Conservation (phyloP, 2,888 invertebrate genomes). For the Odontothrips loti region DNA sequence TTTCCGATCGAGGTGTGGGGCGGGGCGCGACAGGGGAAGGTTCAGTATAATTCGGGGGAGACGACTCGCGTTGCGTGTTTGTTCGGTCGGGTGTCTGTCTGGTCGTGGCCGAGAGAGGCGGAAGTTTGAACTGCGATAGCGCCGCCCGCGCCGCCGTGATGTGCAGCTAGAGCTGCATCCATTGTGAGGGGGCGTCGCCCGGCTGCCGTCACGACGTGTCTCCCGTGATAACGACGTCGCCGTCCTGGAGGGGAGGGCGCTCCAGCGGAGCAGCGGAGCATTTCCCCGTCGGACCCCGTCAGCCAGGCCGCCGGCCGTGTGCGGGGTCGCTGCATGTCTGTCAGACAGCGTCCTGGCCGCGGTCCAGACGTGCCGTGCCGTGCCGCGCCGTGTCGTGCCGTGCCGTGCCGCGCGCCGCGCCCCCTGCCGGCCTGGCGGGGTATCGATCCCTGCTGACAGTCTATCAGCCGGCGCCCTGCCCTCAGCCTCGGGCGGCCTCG, state of each 20-base stretch:
- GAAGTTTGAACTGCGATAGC: slow-evolving; percentile 24
- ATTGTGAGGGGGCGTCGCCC: background rate
- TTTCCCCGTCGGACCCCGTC: no score
- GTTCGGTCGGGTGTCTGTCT: no score
- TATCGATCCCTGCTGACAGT: slow-evolving; percentile 22
- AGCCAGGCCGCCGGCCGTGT: no score
- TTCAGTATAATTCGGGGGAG: no score
- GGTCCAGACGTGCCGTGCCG: background rate
- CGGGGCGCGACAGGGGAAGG: no score
- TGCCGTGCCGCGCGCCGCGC: background rate
- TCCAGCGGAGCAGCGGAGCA: no score
- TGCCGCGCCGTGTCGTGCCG: background rate
- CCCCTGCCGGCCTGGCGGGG: background rate
- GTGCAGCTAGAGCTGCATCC: background rate
- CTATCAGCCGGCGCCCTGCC: background rate
- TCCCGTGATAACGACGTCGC: background rate
- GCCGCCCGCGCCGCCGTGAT: background rate
- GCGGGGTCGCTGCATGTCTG: background rate
- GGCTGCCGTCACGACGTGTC: background rate
- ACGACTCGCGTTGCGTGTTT: no score
- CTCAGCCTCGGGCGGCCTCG: background rate
- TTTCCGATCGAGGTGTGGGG: no score
- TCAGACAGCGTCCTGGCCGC: background rate
- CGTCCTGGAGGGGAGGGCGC: no score
- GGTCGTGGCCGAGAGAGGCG: background rate